These are phyloP conservation scores for Beaufortia kweichowensis DNA, from an alignment of 2,113 vertebrate genomes.

Conservation along the genomic window DNA sequence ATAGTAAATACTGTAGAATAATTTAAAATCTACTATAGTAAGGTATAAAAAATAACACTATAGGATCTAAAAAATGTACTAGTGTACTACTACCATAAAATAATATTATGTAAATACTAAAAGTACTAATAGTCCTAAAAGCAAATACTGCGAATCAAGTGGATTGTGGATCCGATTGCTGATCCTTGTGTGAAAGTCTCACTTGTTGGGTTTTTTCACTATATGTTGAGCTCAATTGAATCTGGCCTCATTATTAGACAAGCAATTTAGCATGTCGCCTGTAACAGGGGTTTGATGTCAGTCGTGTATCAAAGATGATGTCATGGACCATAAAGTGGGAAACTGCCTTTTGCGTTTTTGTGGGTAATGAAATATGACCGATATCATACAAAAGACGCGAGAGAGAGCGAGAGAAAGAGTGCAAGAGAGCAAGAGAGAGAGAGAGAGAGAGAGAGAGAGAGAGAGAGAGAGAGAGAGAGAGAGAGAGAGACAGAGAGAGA, in stretches of 20 bases:
- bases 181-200: neutral
- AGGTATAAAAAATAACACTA: no score
- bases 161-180: neutral
- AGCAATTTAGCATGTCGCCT: neutral
- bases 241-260: slow-evolving; percentile 5
- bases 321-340: slow-evolving; percentile 12
- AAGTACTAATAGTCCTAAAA: no score
- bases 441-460: neutral
- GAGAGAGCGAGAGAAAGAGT: no score
- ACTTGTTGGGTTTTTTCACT: neutral
- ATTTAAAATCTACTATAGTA: no score
- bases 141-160: no score
- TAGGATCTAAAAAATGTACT: no score
- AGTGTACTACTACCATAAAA: no score
- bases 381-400: neutral
- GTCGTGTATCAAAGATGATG: neutral
- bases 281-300: neutral
- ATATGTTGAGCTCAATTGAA: neutral
- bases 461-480: slow-evolving; percentile 1
- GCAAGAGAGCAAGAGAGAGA: no score
- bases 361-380: slow-evolving; percentile 16
- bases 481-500: neutral
- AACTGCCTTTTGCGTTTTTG: neutral
- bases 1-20: no score
- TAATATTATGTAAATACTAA: no score